A percentile compares a stretch with the other conserved stretches of the same genome.
Conservation (phyloP, 2,113 vertebrate genomes). For the Arothron firmamentum region DNA sequence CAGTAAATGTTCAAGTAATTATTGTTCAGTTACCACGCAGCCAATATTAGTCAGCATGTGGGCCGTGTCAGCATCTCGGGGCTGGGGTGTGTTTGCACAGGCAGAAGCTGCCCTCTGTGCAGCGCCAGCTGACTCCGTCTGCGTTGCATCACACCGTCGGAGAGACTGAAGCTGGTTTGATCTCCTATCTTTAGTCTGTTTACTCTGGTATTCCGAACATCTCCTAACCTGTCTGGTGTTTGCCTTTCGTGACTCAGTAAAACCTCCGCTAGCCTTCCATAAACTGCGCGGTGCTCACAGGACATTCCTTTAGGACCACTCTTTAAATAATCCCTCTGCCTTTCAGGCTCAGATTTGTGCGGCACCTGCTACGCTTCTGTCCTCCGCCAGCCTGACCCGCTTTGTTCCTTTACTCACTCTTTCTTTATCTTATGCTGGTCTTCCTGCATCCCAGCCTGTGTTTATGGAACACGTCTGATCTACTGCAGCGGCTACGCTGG, state of each 20-base stretch:
- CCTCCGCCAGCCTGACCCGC: not conserved
- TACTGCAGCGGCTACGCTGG: not conserved
- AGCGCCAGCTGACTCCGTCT: not conserved
- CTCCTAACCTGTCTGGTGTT: conserved; percentile 25
- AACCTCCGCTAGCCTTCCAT: conserved; percentile 14
- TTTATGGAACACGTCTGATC: not conserved
- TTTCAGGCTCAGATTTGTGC: not conserved
- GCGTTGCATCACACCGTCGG: conserved; percentile 16
- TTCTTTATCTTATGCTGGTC: not conserved
- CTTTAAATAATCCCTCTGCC: conserved; percentile 19
- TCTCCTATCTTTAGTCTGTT: conserved; percentile 30
- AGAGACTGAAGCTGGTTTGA: conserved; percentile 1
- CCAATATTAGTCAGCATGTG: not conserved
- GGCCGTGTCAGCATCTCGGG: not conserved
- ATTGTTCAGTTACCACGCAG: no score
- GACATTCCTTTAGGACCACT: not conserved
- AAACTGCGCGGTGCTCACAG: conserved; percentile 13
- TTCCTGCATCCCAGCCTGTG: not conserved
- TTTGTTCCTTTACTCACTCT: not conserved
- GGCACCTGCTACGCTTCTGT: not conserved
- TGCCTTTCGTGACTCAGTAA: conserved; percentile 39
- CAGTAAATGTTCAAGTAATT: no score
- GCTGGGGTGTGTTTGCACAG: conserved; percentile 9
- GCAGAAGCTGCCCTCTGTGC: conserved; percentile 1
- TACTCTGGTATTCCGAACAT: conserved; percentile 43